phyloP scores from a whole-genome alignment of 2,888 invertebrate species.

The Hemistola chrysoprasaria region DNA sequence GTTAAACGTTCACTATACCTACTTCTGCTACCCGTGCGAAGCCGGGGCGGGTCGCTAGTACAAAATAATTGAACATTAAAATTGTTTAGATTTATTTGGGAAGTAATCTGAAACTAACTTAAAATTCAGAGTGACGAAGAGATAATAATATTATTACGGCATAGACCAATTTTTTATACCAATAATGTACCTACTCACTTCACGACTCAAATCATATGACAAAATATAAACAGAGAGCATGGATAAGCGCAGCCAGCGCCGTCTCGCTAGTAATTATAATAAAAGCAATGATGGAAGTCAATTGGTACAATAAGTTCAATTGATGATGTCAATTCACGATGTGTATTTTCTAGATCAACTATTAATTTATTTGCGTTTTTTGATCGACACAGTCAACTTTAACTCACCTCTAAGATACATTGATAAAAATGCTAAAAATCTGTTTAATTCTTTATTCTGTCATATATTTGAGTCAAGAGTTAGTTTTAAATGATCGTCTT shows the following conservation, averaged over 20 bases:
- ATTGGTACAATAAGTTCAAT: conserved; percentile 56
- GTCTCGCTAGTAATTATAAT: conserved; percentile 20
- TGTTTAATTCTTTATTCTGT: conserved; percentile 20
- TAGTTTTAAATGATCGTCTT: conserved; percentile 23
- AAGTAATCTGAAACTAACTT: too few species aligned
- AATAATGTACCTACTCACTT: too few species aligned
- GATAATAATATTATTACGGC: too few species aligned
- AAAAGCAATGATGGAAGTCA: conserved; percentile 44
- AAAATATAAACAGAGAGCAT: too few species aligned
- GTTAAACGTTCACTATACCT: too few species aligned
- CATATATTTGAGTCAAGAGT: conserved; percentile 21
- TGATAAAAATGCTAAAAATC: conserved; percentile 21
- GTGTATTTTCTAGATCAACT: conserved; percentile 30
- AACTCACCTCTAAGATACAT: neutral
- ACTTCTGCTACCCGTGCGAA: too few species aligned
- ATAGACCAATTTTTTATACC: too few species aligned
- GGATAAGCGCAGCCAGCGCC: conserved; percentile 8
- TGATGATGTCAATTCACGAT: conserved; percentile 37
- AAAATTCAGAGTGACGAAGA: too few species aligned
- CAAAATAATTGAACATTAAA: too few species aligned
- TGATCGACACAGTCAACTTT: conserved; percentile 13
- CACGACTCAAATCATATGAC: too few species aligned
- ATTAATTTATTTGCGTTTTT: conserved; percentile 27
- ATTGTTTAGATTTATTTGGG: too few species aligned
- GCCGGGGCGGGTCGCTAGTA: too few species aligned